Percentiles rank a stretch among this genome's conserved stretches.
Evolutionary conservation across 2,797 vertebrate genomes (phyloP).

Genomic region (Potorous gilbertii): DNA sequence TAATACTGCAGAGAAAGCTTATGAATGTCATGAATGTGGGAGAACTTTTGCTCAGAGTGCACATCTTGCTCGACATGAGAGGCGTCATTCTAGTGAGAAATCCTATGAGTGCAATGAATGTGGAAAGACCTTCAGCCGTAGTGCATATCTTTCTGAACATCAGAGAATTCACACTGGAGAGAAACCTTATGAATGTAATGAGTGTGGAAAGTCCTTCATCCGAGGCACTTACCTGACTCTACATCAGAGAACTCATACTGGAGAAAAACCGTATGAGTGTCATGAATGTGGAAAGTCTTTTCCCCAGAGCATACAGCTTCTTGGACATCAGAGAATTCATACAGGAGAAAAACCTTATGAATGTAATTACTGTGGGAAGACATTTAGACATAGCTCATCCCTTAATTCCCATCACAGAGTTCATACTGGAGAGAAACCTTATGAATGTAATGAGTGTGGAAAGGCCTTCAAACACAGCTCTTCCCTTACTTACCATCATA

Average conservation of each 20-base stretch:
- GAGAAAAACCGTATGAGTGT: slow-evolving; percentile 76
- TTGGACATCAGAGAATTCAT: slow-evolving; percentile 71
- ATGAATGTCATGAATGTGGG: slow-evolving; percentile 65
- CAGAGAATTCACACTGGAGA: slow-evolving; percentile 78
- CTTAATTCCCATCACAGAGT: slow-evolving; percentile 74
- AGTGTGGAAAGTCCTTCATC: slow-evolving; percentile 79
- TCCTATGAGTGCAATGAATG: slow-evolving; percentile 74
- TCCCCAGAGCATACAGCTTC: slow-evolving; percentile 69
- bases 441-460: slow-evolving; percentile 62
- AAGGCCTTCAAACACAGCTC: slow-evolving; percentile 68
- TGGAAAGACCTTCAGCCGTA: slow-evolving; percentile 75
- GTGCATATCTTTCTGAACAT: slow-evolving; percentile 76
- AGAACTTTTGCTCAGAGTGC: slow-evolving; percentile 71
- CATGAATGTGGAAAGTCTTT: slow-evolving; percentile 77
- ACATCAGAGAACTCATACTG: slow-evolving; percentile 77
- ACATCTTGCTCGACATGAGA: slow-evolving; percentile 72
- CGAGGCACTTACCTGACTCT: slow-evolving; percentile 76
- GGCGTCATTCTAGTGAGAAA: slow-evolving; percentile 72
- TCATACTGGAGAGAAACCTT: slow-evolving; percentile 72
- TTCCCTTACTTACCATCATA: slow-evolving; percentile 61
- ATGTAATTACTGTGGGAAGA: slow-evolving; percentile 76
- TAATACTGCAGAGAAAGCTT: slow-evolving; percentile 57
- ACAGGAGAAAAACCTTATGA: slow-evolving; percentile 72
- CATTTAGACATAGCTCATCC: slow-evolving; percentile 75
- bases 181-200: slow-evolving; percentile 75